phyloP scores from a whole-genome alignment of 2,113 vertebrate species.

The Entomyzon cyanotis region DNA sequence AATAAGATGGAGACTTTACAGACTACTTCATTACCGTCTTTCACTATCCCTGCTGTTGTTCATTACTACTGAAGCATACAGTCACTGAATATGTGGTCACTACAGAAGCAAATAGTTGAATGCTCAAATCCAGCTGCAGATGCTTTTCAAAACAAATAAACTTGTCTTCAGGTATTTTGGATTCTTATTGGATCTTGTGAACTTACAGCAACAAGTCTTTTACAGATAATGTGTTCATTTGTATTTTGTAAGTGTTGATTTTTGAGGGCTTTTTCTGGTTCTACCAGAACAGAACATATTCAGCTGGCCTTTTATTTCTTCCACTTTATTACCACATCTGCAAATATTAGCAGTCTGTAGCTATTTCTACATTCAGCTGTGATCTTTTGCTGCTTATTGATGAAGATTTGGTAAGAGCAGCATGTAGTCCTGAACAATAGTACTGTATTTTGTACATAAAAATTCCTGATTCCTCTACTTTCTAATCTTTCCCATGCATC shows the following conservation, averaged over 20 bases:
- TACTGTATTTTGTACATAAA: background rate
- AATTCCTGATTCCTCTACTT: background rate
- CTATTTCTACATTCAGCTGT: background rate
- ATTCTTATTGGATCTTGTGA: background rate
- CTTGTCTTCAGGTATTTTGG: background rate
- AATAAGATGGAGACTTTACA: background rate
- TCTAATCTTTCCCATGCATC: background rate
- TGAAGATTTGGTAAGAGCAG: background rate
- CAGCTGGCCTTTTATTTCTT: background rate
- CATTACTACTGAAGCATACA: background rate
- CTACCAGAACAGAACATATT: background rate
- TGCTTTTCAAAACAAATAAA: background rate
- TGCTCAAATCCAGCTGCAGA: background rate
- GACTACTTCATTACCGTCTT: background rate
- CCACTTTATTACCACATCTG: background rate
- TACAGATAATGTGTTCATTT: no score
- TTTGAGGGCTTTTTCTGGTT: background rate
- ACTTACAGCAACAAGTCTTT: background rate
- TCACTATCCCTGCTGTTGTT: background rate
- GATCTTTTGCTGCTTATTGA: background rate
- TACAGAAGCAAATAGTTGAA: background rate
- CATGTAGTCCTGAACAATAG: background rate
- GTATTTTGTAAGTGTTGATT: background rate
- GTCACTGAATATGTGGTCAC: background rate
- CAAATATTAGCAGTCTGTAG: background rate